phyloP scores from a whole-genome alignment of 2,797 vertebrate genomes.

The Labroides dimidiatus region DNA sequence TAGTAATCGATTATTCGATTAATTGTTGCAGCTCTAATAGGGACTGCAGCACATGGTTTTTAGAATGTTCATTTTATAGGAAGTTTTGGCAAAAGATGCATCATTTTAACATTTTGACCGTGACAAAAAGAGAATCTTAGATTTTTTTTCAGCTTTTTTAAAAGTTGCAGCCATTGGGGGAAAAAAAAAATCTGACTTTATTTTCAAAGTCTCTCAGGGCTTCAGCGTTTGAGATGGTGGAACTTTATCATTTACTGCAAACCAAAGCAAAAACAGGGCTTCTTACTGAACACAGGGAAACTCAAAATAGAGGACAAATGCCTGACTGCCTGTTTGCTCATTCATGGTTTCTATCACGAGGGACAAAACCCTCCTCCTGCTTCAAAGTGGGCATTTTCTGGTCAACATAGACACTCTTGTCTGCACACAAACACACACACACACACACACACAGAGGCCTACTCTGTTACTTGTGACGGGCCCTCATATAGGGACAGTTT shows the following conservation, averaged over 20 bases:
- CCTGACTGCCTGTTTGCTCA: slow-evolving; percentile 10
- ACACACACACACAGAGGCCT: slow-evolving; percentile 17
- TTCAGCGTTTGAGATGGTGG: neutral
- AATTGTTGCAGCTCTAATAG: too few species aligned
- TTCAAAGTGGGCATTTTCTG: slow-evolving; percentile 29
- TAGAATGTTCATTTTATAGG: neutral
- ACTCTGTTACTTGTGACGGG: slow-evolving; percentile 50
- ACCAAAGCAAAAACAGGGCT: neutral
- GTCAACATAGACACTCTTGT: slow-evolving; percentile 42
- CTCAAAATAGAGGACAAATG: slow-evolving; percentile 8
- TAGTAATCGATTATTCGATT: too few species aligned
- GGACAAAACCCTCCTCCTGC: slow-evolving; percentile 6
- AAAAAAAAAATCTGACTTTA: neutral
- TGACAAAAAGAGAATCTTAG: too few species aligned
- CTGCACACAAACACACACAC: neutral
- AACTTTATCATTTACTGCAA: neutral
- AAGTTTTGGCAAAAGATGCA: neutral
- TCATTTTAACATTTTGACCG: too few species aligned
- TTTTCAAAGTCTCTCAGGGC: neutral
- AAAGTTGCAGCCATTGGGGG: too few species aligned
- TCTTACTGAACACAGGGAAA: slow-evolving; percentile 1
- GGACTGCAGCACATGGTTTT: neutral
- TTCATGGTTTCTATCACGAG: slow-evolving; percentile 42
- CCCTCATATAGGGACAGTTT: slow-evolving; percentile 31
- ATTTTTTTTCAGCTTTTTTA: too few species aligned